Percentiles rank a stretch among this genome's conserved stretches.
Conservation (phyloP, 2,888 invertebrate genomes). For the Leucoptera coffeella region DNA sequence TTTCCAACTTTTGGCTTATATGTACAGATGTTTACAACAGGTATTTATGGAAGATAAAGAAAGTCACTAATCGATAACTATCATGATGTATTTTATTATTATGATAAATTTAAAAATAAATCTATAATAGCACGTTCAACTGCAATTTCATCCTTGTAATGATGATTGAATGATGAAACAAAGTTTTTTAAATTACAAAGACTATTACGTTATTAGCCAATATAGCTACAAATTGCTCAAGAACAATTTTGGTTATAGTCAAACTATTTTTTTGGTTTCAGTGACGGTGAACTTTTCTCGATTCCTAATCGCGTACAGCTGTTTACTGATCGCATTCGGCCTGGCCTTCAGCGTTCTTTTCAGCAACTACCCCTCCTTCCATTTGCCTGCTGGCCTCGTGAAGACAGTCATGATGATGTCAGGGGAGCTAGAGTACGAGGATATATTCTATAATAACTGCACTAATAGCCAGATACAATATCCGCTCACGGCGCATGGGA, state of each 20-base stretch:
- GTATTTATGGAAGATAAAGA: too few relatives aligned
- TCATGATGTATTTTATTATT: too few relatives aligned
- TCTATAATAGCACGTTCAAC: too few relatives aligned
- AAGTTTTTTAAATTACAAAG: too few relatives aligned
- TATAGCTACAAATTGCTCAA: too few relatives aligned
- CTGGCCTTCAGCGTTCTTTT: conserved; percentile 78
- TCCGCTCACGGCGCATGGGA: conserved; percentile 66
- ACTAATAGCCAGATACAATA: conserved; percentile 50
- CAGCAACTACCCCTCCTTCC: conserved; percentile 68
- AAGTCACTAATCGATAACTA: too few relatives aligned
- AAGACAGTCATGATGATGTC: conserved; percentile 88
- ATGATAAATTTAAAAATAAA: too few relatives aligned
- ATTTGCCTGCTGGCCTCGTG: conserved; percentile 58
- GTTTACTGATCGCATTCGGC: conserved; percentile 73
- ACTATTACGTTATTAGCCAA: too few relatives aligned
- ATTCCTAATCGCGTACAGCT: conserved; percentile 74
- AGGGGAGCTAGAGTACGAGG: conserved; percentile 79
- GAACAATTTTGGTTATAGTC: background rate
- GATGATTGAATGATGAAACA: too few relatives aligned
- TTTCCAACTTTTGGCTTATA: conserved; percentile 83
- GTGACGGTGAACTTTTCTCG: conserved; percentile 78
- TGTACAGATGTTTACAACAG: conserved; percentile 82
- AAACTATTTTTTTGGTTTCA: conserved; percentile 14
- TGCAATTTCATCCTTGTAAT: too few relatives aligned
- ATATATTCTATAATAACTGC: conserved; percentile 64